Base-by-base conservation (phyloP, 2,797 vertebrate species). In the Hyperoplus immaculatus region DNA sequence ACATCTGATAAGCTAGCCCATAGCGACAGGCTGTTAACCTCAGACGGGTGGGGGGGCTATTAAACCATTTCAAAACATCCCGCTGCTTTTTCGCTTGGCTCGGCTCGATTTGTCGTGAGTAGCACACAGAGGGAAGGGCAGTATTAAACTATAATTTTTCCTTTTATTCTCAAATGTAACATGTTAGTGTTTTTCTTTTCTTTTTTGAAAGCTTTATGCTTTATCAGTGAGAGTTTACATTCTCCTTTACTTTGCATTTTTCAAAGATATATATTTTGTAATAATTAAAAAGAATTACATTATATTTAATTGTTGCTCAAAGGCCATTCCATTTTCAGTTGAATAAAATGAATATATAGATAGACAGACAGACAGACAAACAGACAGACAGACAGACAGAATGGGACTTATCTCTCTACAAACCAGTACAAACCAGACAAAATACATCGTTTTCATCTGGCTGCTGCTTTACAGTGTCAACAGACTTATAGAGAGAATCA, bases 11-110 rank as follows among this genome's bases (percentile, higher is more conserved):
- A 94, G 89, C 84, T 83, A 73, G 86, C 84, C 75, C 71, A 29
- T 29, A 81, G 91, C 85, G 92, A 94, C 93, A 92, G 90, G 83
- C 93, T 93, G 92, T 95, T 95, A 94, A 94, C 93, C 94, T 92
- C 88, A 85, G 79, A 91, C 80, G 29, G 29, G 29, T 78, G 79
- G 57, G 77, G 82, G 86, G 81, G 85, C 89, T 29, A 91, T 94
- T 91, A 92, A 94, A 94, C 89, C 90, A 80, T 92, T 87, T 88
- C 88, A 85, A 83, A 89, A 75, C 87, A 69, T 86, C 78, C 84
- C n/a, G 77, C 69, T 88, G 86, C 78, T 82, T 82, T 21, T 77
- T 80, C 59, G 51, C 82, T 75, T 75, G 62, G 66, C 82, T 83
- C 80, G 71, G 82, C 82, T 86, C 72, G 50, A 75, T 87, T 73